Percentiles rank a stretch among this genome's conserved stretches.
Evolutionary conservation across 2,113 vertebrate genomes (phyloP).

Genomic region (Heterochromis multidens): DNA sequence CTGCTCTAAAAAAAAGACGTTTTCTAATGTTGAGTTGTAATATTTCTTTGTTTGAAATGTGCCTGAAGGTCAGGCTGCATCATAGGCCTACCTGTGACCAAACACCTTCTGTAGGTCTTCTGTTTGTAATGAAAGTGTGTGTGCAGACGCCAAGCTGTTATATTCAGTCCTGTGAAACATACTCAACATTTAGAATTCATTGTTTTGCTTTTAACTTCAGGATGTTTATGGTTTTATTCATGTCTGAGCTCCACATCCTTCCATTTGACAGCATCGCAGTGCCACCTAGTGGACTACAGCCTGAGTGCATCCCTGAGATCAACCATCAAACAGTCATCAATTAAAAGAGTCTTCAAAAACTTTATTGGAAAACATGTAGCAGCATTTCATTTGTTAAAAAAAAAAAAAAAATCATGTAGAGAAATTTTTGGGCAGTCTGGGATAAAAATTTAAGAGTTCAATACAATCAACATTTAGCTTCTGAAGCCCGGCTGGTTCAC

Average conservation of each 20-base stretch:
- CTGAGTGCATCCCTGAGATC: background rate
- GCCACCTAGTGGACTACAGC: conserved; percentile 66
- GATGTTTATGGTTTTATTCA: too few relatives aligned
- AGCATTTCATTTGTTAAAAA: conserved; percentile 81
- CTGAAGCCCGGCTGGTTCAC: conserved; percentile 64
- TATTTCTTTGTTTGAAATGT: too few relatives aligned
- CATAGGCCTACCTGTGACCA: too few relatives aligned
- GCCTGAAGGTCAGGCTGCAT: too few relatives aligned
- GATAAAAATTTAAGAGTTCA: conserved; percentile 51
- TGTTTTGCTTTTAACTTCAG: too few relatives aligned
- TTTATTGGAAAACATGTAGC: conserved; percentile 91
- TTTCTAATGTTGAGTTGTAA: too few relatives aligned
- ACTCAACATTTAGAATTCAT: too few relatives aligned
- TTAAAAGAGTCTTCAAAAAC: conserved; percentile 60
- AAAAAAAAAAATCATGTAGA: conserved; percentile 48
- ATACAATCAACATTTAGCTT: conserved; percentile 75
- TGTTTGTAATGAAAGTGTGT: too few relatives aligned
- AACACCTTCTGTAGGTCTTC: too few relatives aligned
- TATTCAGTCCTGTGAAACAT: too few relatives aligned
- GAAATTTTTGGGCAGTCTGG: conserved; percentile 35
- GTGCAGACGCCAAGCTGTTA: too few relatives aligned
- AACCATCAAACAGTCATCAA: background rate
- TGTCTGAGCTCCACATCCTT: background rate
- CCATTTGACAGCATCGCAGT: conserved; percentile 41
- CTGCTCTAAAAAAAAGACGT: too few relatives aligned